A percentile compares a stretch with the other conserved stretches of the same genome.
phyloP scores from a whole-genome alignment of 1,140 invertebrate genomes.

The Notospermus geniculatus region DNA sequence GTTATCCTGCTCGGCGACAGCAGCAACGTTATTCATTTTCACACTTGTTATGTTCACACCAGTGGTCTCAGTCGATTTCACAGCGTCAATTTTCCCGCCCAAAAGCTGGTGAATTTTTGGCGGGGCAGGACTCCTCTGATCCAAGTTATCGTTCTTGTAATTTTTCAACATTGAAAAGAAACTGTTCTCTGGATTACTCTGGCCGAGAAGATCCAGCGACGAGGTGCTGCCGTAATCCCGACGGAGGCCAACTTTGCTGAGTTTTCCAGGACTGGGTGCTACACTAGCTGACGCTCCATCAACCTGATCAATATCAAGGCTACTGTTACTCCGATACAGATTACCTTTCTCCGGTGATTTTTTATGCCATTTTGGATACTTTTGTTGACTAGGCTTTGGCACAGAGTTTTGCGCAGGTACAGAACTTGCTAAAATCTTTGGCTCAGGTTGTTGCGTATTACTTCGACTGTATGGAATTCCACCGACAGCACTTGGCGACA shows the following conservation, averaged over 20 bases:
- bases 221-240: constrained; percentile 66
- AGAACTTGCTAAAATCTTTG: too few species aligned
- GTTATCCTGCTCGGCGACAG: constrained; percentile 32
- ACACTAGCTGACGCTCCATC: constrained; percentile 27
- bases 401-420: too few species aligned
- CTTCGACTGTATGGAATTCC: too few species aligned
- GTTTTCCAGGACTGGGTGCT: constrained; percentile 9
- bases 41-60: neutral
- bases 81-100: constrained; percentile 46
- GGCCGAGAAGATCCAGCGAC: constrained; percentile 66
- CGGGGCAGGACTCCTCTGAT: constrained; percentile 66
- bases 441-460: too few species aligned
- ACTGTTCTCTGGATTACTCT: constrained; percentile 53
- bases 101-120: constrained; percentile 62
- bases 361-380: too few species aligned
- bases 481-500: too few species aligned
- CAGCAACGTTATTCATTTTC: constrained; percentile 23
- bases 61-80: neutral
- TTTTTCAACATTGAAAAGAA: constrained; percentile 77
- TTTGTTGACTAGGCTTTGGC: too few species aligned
- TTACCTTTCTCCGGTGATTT: constrained; percentile 10
- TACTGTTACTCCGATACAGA: constrained; percentile 67
- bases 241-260: constrained; percentile 30
- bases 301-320: constrained; percentile 65
- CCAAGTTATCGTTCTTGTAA: constrained; percentile 62